These are phyloP conservation scores for Channa striata DNA, from an alignment of 2,797 vertebrate species.

Conservation along the genomic window DNA sequence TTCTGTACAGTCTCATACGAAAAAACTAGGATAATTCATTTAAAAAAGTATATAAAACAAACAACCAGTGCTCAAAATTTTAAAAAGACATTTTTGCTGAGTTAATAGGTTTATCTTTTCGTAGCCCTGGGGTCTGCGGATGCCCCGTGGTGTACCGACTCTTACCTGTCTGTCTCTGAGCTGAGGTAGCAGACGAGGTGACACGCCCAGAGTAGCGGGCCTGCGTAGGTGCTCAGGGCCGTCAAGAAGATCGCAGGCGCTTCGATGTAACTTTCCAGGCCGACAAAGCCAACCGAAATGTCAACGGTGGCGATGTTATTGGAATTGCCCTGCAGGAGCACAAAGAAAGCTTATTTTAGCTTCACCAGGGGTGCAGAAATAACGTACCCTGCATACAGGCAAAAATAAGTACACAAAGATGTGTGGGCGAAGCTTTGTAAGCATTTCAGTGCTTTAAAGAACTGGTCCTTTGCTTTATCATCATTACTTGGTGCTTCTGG, in stretches of 20 bases:
- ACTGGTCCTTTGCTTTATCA: constrained; percentile 47
- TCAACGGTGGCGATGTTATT: constrained; percentile 95
- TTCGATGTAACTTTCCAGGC: constrained; percentile 91
- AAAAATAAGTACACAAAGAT: constrained; percentile 35
- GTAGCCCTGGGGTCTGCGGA: neutral
- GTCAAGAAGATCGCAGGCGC: constrained; percentile 91
- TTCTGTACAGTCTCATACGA: constrained; percentile 3
- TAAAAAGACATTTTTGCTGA: too few species aligned
- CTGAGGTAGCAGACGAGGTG: constrained; percentile 93
- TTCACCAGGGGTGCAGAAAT: constrained; percentile 1
- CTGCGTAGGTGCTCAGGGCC: constrained; percentile 89
- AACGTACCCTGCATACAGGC: constrained; percentile 1
- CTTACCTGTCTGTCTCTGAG: constrained; percentile 88
- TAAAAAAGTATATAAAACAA: neutral
- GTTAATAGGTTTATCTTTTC: neutral
- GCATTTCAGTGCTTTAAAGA: constrained; percentile 39
- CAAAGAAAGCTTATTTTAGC: constrained; percentile 39
- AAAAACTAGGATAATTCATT: neutral
- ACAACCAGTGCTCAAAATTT: neutral
- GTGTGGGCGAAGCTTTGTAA: constrained; percentile 40
- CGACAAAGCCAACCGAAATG: constrained; percentile 94
- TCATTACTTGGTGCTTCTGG: constrained; percentile 55
- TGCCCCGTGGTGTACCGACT: neutral
- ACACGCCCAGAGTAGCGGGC: constrained; percentile 94
- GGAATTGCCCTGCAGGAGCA: constrained; percentile 91